Evolutionary conservation across 2,888 invertebrate species (phyloP), one percentile per base, ranked within the genome.

Genomic region (Tribolium freemani): DNA sequence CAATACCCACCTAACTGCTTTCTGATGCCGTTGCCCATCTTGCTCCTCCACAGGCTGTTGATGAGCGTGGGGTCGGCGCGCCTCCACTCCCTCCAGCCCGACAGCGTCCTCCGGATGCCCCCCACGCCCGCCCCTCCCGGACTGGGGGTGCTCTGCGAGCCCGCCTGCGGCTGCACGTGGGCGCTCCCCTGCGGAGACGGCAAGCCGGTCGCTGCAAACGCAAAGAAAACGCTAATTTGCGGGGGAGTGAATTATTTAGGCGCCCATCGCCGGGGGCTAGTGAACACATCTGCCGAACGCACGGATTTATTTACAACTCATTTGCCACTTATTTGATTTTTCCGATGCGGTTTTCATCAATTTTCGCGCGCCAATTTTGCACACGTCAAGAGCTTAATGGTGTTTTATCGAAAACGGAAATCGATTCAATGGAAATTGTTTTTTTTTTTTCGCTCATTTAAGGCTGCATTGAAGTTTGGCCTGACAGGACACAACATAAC

Each of bases 21-120:
- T 77, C 91, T 87, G 81, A 91, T 91, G 82, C 93, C 93, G 80
- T 92, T 89, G 50, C 92, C 92, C 87, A 92, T 92, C 85, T 91
- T 91, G 86, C 92, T 92, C 85, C 91, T 90, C 92, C 92, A 92
- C 79, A 93, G 88, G 77, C 91, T 91, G 87, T 92, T 92, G 87
- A 92, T 91, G 76, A 92, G 90, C 73, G 91, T 92, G 72, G 92
- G 92, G 86, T 93, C 93, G 60, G 91, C 92, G 72, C 92, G 88
- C 77, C 92, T 88, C 92, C 92, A 92, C 86, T 92, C 92, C 81
- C 92, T 89, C 88, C 91, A 92, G 53, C 92, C 92, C 78, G 84
- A 84, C 71, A 84, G 79, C 31, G 85, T 84, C 87, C 89, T 88
- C 83, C 91, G 88, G 72, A 90, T 86, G 78, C 91, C 91, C 78